These are phyloP conservation scores for Solenopsis invicta DNA, from an alignment of 1,140 invertebrate genomes.

Conservation along the genomic window DNA sequence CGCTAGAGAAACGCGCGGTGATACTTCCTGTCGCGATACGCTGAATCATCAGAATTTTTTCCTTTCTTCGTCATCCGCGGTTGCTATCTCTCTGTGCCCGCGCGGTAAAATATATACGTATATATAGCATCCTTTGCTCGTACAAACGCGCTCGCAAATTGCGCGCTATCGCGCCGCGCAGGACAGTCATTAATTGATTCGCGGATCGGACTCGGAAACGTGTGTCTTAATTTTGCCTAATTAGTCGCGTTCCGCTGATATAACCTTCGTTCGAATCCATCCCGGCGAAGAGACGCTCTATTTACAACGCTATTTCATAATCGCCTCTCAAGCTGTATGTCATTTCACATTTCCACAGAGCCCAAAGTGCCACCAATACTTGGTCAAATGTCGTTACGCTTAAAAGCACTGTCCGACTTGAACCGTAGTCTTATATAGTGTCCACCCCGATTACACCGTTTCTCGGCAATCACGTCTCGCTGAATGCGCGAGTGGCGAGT, in stretches of 20 bases:
- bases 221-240: slow-evolving; percentile 41
- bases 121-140: slow-evolving; percentile 4
- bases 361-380: slow-evolving; percentile 56
- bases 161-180: slow-evolving; percentile 23
- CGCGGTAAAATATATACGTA: not conserved
- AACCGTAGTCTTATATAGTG: slow-evolving; percentile 11
- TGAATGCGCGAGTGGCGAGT: slow-evolving; percentile 67
- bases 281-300: not conserved
- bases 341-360: slow-evolving; percentile 21
- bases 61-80: slow-evolving; percentile 34
- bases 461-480: slow-evolving; percentile 65
- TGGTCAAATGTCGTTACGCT: slow-evolving; percentile 62
- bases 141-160: slow-evolving; percentile 8
- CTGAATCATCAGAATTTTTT: slow-evolving; percentile 10
- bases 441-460: slow-evolving; percentile 43
- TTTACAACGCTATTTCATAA: slow-evolving; percentile 16
- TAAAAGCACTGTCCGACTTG: slow-evolving; percentile 67
- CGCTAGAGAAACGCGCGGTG: slow-evolving; percentile 17
- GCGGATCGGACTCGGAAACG: slow-evolving; percentile 18
- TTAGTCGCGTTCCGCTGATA: slow-evolving; percentile 9
- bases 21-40: slow-evolving; percentile 51
- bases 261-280: not conserved
- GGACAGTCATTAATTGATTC: slow-evolving; percentile 30
- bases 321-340: not conserved
- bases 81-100: not conserved